Evolutionary conservation across 2,888 invertebrate species (phyloP), one percentile per base, ranked within the genome.

Genomic region (Coleophora flavipennella): DNA sequence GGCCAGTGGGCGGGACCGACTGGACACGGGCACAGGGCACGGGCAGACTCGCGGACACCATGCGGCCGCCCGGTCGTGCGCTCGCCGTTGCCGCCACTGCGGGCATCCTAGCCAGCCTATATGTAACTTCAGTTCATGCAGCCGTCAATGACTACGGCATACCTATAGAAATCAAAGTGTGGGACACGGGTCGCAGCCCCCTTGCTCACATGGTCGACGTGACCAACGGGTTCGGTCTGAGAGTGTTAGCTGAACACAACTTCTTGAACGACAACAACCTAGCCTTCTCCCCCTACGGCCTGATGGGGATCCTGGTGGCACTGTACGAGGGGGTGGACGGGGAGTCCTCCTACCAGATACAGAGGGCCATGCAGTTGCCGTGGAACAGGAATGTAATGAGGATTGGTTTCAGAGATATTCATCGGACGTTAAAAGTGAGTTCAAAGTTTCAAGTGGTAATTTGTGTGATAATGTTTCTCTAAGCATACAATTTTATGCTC

Each of bases 271-370:
- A 89, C 35, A 91, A 91, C 63, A 95, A 94, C 68, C 91, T 94
- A 39, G 94, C 93, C 3, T 91, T 94, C 62, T 94, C 94, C 0
- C 94, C 94, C 8, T 93, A 94, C 48, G 94, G 94, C 2, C 80
- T 93, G 43, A 89, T 91, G 59, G 93, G 93, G 53, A 92, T 94
- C 20, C 74, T 94, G 52, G 88, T 92, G 40, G 92, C 94, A 2
- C 76, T 94, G 11, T 91, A 89, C 63, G 94, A 95, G 69, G 94
- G 94, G 25, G 88, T 93, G 0, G 85, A 89, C 35, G 93, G 93
- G 8, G 87, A 88, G 47, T 90, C 93, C 33, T 88, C 89, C 14
- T 84, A 87, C 38, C 93, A 95, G 77, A 89, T 95, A 43, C 87
- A 89, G 47, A 86, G 90, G 39, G 88, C 90, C 8, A 79, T 92